phyloP scores from a whole-genome alignment of 2,113 vertebrate genomes.

The Enhydra lutris region DNA sequence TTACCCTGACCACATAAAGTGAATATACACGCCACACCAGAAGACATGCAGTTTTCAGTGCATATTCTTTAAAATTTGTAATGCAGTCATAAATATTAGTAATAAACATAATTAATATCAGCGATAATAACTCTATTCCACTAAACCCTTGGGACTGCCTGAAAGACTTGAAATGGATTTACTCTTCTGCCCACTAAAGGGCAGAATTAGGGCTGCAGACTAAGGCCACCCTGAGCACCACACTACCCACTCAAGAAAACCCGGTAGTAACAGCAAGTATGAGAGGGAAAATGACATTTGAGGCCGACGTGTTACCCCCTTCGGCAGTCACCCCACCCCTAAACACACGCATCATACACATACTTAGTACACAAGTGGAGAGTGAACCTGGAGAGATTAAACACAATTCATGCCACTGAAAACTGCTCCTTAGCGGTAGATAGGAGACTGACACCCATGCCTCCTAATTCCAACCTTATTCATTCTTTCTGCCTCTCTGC shows the following conservation, averaged over 20 bases:
- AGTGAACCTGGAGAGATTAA: neutral
- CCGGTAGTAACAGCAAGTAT: neutral
- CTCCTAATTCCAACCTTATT: neutral
- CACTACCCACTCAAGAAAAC: neutral
- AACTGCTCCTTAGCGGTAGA: neutral
- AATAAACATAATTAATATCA: conserved; percentile 46
- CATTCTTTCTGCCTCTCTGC: neutral
- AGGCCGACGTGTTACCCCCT: neutral
- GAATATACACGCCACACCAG: neutral
- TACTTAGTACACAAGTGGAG: neutral
- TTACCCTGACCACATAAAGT: conserved; percentile 6
- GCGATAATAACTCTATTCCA: conserved; percentile 1
- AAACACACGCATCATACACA: neutral
- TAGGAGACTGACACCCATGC: neutral
- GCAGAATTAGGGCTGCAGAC: neutral
- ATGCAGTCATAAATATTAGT: neutral
- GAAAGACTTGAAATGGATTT: conserved; percentile 29
- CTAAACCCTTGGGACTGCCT: neutral
- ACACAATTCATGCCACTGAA: neutral
- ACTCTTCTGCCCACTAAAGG: neutral
- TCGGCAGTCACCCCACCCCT: neutral
- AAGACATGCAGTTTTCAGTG: neutral
- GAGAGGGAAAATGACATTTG: neutral
- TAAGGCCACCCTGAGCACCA: neutral
- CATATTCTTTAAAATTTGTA: neutral